Base-by-base conservation (phyloP, 2,888 invertebrate genomes). In the Neocrepidodera transversa region DNA sequence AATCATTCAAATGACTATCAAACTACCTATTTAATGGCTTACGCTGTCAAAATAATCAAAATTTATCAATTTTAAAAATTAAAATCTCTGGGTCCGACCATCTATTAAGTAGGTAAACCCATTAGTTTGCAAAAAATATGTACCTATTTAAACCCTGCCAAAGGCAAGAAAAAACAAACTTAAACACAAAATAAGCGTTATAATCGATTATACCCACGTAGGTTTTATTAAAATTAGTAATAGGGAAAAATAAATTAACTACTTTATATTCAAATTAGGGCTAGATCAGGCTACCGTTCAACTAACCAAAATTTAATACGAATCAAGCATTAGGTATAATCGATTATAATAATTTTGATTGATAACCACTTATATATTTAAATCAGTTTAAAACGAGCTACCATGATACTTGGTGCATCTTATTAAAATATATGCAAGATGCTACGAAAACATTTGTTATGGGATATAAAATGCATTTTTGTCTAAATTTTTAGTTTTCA, bases 311-410 rank as follows among this genome's bases (percentile, higher is more conserved):
- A 38, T 38, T 38, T n/a, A 2, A 23, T 32, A 4, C 2, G 11
- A 6, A 2, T 32, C 11, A 4, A 32, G 32, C 11, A 32, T 32
- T 32, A 32, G 32, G 13, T 38, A 38, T 17, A 38, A 38, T 10
- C 38, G 16, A 38, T 38, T 38, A 38, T 38, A 38, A 17, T 38
- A 17, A 17, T 16, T 38, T 38, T 38, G 38, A 38, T 38, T 38
- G 38, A 17, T 38, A 10, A 6, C 38, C 38, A 38, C 17, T 38
- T 38, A 38, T 8, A n/a, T 17, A 38, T 38, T 38, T 17, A 38
- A 35, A 35, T 35, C 35, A 35, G 35, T 13, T 14, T 35, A 35
- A 35, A 35, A 2, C 35, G 8, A 16, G 38, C 38, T 38, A 38
- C 38, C 17, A 17, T 38, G 32, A n/a, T 32, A 32, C 32, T 32